Conservation (phyloP, 1,140 invertebrate species). For the Drepana arcuata region DNA sequence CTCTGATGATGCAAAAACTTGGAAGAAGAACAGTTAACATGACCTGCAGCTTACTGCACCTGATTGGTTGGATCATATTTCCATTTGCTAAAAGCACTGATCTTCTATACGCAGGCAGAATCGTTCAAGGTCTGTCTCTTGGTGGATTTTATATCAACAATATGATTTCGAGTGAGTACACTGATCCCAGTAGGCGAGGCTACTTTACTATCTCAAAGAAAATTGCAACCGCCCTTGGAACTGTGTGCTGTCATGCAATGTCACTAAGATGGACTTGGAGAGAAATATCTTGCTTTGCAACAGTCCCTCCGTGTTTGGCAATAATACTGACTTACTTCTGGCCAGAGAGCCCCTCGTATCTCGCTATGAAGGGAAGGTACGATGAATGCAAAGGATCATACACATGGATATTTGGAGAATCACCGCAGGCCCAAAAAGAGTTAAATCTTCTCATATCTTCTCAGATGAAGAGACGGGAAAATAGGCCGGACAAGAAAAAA, state of each 20-base stretch:
- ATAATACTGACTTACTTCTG: constrained; percentile 20
- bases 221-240: constrained; percentile 14
- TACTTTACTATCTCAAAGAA: constrained; percentile 28
- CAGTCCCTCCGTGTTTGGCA: constrained; percentile 10
- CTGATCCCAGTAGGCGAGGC: constrained; percentile 22
- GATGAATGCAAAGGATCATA: constrained; percentile 17
- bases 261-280: constrained; percentile 22
- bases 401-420: constrained; percentile 18
- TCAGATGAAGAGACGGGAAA: background rate
- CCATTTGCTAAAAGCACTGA: constrained; percentile 2
- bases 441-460: background rate
- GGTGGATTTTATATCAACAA: constrained; percentile 10
- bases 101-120: constrained; percentile 4
- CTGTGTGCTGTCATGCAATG: constrained; percentile 19
- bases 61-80: constrained; percentile 12
- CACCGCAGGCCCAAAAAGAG: background rate
- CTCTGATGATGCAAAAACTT: constrained; percentile 20
- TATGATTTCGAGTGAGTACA: constrained; percentile 12
- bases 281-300: constrained; percentile 18
- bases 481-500: too few species aligned
- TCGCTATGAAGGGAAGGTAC: constrained; percentile 23
- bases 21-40: constrained; percentile 22
- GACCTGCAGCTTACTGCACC: constrained; percentile 4
- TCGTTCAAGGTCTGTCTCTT: constrained; percentile 9
- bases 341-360: constrained; percentile 33